These are phyloP conservation scores for Popillia japonica DNA, from an alignment of 1,140 invertebrate genomes.

Conservation along the genomic window DNA sequence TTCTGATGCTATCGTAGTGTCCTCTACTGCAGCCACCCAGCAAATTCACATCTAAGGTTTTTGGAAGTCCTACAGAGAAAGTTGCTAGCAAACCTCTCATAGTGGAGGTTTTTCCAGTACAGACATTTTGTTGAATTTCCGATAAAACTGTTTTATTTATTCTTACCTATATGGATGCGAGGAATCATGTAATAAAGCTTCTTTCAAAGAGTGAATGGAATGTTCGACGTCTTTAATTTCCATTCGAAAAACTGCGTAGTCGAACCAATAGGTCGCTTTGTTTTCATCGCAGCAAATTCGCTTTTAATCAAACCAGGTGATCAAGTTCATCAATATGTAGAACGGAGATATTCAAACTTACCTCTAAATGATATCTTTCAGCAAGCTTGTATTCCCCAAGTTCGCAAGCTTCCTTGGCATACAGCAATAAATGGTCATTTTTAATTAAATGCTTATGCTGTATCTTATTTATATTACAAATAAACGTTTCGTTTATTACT, in stretches of 20 bases:
- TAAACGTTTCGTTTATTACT: conserved; percentile 48
- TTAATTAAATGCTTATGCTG: not conserved
- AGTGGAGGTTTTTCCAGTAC: too few species aligned
- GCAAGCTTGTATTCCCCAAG: conserved; percentile 44
- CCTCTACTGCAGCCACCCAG: too few species aligned
- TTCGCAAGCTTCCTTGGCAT: conserved; percentile 52
- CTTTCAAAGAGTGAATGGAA: conserved; percentile 52
- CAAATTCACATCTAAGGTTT: too few species aligned
- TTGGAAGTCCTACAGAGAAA: too few species aligned
- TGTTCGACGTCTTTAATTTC: conserved; percentile 46
- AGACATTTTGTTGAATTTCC: too few species aligned
- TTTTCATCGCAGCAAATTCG: conserved; percentile 42
- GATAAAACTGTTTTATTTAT: conserved; percentile 5
- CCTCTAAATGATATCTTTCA: conserved; percentile 52
- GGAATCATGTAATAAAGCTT: conserved; percentile 46
- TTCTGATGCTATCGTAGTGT: too few species aligned
- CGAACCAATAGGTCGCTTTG: conserved; percentile 51
- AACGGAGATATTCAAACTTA: conserved; percentile 24
- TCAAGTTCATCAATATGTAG: not conserved
- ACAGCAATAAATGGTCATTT: conserved; percentile 43
- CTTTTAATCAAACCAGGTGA: conserved; percentile 37
- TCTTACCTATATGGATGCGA: conserved; percentile 50
- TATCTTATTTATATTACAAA: conserved; percentile 37
- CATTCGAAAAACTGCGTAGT: conserved; percentile 54
- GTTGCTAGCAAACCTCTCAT: too few species aligned